Percentiles rank a stretch among this genome's conserved stretches.
Conservation (phyloP, 2,888 invertebrate species). For the Thymelicus sylvestris region DNA sequence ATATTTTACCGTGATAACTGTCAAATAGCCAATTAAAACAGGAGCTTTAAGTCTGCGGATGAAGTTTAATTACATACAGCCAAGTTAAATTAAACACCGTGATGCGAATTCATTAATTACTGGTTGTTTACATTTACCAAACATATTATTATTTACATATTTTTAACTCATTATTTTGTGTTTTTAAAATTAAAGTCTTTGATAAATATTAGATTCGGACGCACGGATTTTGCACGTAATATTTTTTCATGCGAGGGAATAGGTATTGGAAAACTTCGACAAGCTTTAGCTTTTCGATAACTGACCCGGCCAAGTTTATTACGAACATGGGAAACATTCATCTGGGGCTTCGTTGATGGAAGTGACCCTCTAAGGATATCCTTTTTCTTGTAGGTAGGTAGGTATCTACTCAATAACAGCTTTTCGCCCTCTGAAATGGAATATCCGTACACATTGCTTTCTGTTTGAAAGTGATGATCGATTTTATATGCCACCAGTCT, state of each 20-base stretch:
- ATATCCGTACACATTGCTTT: background rate
- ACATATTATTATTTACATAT: slow-evolving; percentile 7
- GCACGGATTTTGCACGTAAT: background rate
- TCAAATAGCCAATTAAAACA: too few relatives aligned
- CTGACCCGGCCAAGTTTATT: slow-evolving; percentile 13
- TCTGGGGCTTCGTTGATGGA: slow-evolving; percentile 12
- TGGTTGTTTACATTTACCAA: slow-evolving; percentile 24
- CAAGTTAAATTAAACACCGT: slow-evolving; percentile 30
- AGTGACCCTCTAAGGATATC: background rate
- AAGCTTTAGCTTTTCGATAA: slow-evolving; percentile 14
- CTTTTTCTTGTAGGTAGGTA: slow-evolving; percentile 10
- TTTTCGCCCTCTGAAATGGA: background rate
- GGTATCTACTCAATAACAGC: background rate
- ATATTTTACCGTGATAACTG: too few relatives aligned
- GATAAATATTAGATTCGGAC: too few relatives aligned
- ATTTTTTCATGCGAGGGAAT: too few relatives aligned
- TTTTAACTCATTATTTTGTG: background rate
- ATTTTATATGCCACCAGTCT: too few relatives aligned
- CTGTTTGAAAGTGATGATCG: too few relatives aligned
- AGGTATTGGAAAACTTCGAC: background rate
- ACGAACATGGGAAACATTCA: slow-evolving; percentile 2
- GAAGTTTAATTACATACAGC: slow-evolving; percentile 34
- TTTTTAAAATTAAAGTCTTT: background rate
- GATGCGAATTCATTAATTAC: slow-evolving; percentile 35
- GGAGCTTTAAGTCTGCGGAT: slow-evolving; percentile 23